These are phyloP conservation scores for Orius laevigatus DNA, from an alignment of 1,140 invertebrate species.

Conservation along the genomic window DNA sequence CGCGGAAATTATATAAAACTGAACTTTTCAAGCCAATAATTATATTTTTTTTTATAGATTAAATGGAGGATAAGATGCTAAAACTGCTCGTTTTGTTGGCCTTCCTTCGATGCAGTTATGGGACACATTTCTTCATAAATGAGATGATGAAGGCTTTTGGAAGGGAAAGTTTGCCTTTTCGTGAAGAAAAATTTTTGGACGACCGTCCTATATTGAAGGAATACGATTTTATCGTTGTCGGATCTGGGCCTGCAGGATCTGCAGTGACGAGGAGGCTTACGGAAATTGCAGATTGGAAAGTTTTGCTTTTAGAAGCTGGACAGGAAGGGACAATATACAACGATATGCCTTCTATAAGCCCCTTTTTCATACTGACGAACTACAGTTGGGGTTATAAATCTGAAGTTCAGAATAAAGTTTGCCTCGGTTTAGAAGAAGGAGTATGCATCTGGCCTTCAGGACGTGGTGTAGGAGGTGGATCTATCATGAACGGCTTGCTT, in stretches of 20 bases:
- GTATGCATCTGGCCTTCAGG: constrained; percentile 5
- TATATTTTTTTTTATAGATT: too few species aligned
- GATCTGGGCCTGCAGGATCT: constrained; percentile 37
- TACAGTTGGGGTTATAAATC: background rate
- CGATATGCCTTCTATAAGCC: background rate
- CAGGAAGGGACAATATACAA: background rate
- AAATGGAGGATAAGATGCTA: too few species aligned
- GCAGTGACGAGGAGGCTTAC: constrained; percentile 39
- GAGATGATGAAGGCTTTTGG: too few species aligned
- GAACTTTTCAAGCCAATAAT: too few species aligned
- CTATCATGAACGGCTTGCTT: constrained; percentile 62
- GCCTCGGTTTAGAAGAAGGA: background rate
- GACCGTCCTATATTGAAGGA: constrained; percentile 20
- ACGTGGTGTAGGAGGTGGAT: background rate
- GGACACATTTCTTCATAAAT: too few species aligned
- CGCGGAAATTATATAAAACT: too few species aligned
- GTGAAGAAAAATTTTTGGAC: constrained; percentile 20
- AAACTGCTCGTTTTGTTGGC: too few species aligned
- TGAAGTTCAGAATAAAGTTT: background rate
- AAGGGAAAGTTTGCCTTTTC: constrained; percentile 16
- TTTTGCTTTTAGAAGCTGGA: background rate
- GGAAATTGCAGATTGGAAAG: constrained; percentile 25
- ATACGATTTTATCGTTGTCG: constrained; percentile 28
- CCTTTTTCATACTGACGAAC: background rate
- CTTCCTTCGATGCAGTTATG: too few species aligned